Base-by-base conservation (phyloP, 2,888 invertebrate species). In the Eilema depressum region DNA sequence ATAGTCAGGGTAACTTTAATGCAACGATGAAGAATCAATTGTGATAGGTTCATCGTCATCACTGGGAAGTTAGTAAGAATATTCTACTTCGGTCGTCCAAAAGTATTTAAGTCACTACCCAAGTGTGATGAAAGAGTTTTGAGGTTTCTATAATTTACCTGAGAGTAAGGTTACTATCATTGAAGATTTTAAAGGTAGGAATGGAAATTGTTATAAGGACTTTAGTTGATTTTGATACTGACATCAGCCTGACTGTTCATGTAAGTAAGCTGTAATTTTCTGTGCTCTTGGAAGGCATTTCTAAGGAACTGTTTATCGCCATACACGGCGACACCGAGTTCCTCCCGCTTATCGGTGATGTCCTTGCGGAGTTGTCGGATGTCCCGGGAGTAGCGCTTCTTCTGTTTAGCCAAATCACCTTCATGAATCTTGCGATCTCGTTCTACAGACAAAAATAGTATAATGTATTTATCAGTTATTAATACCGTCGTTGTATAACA, bases 361-460 rank as follows among this genome's bases (percentile, higher is more conserved):
- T 96, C 96, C 70, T 94, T 95, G 57, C 96, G 95, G 8, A 97
- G 89, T 71, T 94, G 93, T 17, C 95, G 94, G 68, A 97, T 92
- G 78, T 96, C 96, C 11, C 93, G 92, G 5, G 89, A 92, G 76
- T 95, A 95, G 5, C 95, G 89, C 81, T 95, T 96, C 71, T 96
- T 93, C 76, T 96, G 96, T 78, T 96, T 96, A 2, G 89, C 90
- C 75, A 96, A 93, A 78, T 97, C 96, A n/a, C 94, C 92, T 69
- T 96, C 95, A 84, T 96, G 96, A 66, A 96, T 96, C 85, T 96
- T 96, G 68, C 96, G 95, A 78, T 97, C 97, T 25, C 97, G 94
- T 68, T 95, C 97, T 97, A 74, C 53, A 53, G 47, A 20, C 1
- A 28, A 75, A 70, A 65, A 20, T 66, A 62, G 60, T 23, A 57